Percentiles rank a stretch among this genome's conserved stretches.
Conservation (phyloP, 2,113 vertebrate genomes). For the Raja brachyura region DNA sequence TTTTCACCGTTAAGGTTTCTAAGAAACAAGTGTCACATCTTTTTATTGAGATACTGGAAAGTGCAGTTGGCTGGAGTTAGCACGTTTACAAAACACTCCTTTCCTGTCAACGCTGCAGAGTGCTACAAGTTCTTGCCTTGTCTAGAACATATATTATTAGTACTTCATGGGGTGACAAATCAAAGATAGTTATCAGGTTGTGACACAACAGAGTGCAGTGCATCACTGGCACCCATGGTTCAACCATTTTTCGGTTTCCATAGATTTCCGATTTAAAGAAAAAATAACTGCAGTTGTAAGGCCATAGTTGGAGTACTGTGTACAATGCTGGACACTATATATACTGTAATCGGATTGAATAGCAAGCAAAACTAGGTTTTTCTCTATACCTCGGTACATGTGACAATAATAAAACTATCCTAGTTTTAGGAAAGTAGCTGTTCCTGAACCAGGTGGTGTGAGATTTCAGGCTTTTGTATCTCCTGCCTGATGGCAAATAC, state of each 20-base stretch:
- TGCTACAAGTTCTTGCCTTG: not conserved
- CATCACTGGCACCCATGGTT: not conserved
- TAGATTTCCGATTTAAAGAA: not conserved
- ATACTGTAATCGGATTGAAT: no score
- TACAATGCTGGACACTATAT: no score
- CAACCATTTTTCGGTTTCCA: not conserved
- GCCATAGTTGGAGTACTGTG: no score
- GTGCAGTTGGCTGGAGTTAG: not conserved
- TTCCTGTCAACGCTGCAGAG: not conserved
- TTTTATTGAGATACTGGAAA: conserved; percentile 4
- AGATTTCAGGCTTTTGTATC: no score
- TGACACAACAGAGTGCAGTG: not conserved
- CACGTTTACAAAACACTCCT: not conserved
- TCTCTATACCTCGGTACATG: no score
- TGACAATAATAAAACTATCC: no score
- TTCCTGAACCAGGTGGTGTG: no score
- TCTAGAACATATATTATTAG: not conserved
- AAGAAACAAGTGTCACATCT: conserved; percentile 1
- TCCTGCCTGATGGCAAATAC: no score
- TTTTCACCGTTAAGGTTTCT: not conserved
- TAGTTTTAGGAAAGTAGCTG: no score
- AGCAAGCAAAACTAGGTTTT: no score
- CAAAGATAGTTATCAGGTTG: not conserved
- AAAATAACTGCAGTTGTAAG: not conserved
- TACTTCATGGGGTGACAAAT: not conserved